Conservation (phyloP, 2,888 invertebrate species). For the Temnothorax rugatulus region DNA sequence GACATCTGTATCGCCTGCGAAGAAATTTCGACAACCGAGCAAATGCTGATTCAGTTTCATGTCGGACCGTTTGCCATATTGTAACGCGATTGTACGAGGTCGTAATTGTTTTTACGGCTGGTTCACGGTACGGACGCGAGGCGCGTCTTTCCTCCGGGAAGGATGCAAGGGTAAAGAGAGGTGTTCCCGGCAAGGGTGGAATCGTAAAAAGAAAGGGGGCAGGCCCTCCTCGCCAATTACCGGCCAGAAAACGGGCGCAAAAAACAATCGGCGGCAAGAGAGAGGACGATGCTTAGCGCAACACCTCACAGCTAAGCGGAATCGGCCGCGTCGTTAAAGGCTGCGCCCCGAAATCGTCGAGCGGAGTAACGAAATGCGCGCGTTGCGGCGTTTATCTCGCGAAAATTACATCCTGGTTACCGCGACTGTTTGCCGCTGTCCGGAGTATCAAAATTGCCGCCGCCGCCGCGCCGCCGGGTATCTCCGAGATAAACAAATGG, state of each 20-base stretch:
- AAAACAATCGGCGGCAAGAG: constrained; percentile 63
- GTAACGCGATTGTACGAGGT: neutral
- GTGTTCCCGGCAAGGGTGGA: constrained; percentile 48
- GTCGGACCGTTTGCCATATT: neutral
- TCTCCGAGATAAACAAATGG: constrained; percentile 21
- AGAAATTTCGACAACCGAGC: neutral
- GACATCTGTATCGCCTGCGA: neutral
- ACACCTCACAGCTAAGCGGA: constrained; percentile 37
- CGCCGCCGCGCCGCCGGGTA: neutral
- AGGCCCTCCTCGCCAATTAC: constrained; percentile 72
- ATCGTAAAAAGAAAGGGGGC: constrained; percentile 68
- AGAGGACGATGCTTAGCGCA: constrained; percentile 43
- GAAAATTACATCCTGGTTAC: constrained; percentile 71
- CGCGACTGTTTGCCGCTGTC: constrained; percentile 21
- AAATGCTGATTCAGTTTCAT: neutral
- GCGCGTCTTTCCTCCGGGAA: constrained; percentile 9
- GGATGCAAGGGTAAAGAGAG: constrained; percentile 5
- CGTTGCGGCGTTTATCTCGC: constrained; percentile 74
- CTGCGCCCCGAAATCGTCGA: constrained; percentile 69
- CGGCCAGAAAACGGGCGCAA: constrained; percentile 71
- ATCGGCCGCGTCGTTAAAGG: constrained; percentile 58
- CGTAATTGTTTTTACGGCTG: constrained; percentile 16
- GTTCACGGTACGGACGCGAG: neutral
- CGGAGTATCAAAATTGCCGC: constrained; percentile 74
- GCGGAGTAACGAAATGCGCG: constrained; percentile 67